These are phyloP conservation scores for Sceloporus tristichus DNA, from an alignment of 2,113 vertebrate species.

Conservation along the genomic window DNA sequence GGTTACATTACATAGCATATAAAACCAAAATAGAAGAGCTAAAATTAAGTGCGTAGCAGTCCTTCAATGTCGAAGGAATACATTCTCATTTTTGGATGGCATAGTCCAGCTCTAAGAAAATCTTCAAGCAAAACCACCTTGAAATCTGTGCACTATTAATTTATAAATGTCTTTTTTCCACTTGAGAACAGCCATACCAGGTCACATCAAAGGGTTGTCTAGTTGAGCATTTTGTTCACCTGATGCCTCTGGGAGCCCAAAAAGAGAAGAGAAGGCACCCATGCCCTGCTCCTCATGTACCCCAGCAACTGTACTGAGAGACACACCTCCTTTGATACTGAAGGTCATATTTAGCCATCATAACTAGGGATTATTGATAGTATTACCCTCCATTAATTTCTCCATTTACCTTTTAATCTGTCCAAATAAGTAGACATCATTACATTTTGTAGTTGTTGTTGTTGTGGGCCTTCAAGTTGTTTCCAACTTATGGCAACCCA, in stretches of 20 bases:
- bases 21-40: background rate
- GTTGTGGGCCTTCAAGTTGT: too few species aligned
- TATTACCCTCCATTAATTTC: too few species aligned
- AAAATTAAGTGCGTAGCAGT: background rate
- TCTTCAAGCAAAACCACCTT: background rate
- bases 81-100: slow-evolving; percentile 4
- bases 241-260: too few species aligned
- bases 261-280: too few species aligned
- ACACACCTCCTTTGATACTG: too few species aligned
- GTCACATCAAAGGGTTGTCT: background rate
- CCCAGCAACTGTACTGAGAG: background rate
- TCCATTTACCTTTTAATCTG: too few species aligned
- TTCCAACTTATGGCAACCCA: too few species aligned
- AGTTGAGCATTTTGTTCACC: background rate
- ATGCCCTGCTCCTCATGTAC: background rate
- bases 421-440: too few species aligned
- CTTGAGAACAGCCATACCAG: background rate
- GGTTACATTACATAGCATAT: background rate
- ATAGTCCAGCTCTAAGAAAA: slow-evolving; percentile 9
- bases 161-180: background rate
- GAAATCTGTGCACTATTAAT: background rate
- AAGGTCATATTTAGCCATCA: too few species aligned
- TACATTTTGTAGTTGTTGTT: too few species aligned
- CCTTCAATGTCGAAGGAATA: background rate
- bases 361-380: too few species aligned